phyloP scores from a whole-genome alignment of 1,140 invertebrate species.

The Portunus trituberculatus region DNA sequence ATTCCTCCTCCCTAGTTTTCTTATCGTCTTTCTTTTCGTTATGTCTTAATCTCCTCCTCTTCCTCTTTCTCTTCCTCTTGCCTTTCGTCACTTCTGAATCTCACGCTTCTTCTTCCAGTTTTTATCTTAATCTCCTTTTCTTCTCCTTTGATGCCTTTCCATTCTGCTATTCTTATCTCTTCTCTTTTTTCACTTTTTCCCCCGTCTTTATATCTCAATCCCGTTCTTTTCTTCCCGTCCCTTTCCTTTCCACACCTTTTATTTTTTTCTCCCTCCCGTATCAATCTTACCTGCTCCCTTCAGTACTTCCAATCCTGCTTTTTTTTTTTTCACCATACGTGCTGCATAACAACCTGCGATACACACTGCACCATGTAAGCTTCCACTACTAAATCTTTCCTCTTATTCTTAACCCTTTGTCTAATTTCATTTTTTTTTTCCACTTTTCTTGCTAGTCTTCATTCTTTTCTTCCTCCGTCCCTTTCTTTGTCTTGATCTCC shows the following conservation, averaged over 20 bases:
- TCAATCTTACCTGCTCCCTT: background rate
- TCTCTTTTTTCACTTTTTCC: background rate
- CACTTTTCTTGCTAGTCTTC: background rate
- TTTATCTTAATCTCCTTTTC: slow-evolving; percentile 6
- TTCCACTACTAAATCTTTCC: background rate
- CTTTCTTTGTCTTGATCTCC: no score
- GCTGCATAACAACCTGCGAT: background rate
- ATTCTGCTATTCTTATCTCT: background rate
- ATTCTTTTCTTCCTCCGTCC: background rate
- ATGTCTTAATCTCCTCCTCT: background rate
- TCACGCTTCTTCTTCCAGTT: background rate
- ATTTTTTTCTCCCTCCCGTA: background rate
- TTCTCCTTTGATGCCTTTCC: background rate
- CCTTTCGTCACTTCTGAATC: background rate
- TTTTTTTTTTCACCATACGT: background rate
- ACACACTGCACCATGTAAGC: background rate
- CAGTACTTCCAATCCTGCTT: background rate
- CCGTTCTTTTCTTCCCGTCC: background rate
- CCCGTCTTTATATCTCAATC: background rate
- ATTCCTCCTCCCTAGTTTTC: background rate
- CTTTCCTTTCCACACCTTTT: background rate
- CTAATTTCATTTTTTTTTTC: background rate
- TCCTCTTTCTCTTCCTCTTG: background rate
- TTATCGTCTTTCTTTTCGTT: background rate
- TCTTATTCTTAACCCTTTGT: background rate